A percentile compares a stretch with the other conserved stretches of the same genome.
Conservation (phyloP, 2,113 vertebrate genomes). For the Rutilus rutilus region DNA sequence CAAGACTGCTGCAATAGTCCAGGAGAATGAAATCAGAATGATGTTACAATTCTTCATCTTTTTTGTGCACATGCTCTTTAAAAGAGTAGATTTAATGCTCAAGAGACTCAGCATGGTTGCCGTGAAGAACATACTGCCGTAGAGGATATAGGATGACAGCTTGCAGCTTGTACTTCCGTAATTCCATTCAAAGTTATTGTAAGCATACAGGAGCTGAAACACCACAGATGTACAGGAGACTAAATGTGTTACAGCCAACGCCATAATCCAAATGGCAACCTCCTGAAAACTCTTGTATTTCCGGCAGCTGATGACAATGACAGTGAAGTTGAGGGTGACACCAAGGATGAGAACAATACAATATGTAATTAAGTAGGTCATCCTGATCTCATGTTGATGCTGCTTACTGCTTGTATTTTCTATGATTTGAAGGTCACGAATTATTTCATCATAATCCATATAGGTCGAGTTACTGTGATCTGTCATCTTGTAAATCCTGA, state of each 20-base stretch:
- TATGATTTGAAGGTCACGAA: too few species aligned
- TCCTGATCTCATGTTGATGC: neutral
- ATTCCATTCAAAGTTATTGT: constrained; percentile 40
- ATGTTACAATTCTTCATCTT: neutral
- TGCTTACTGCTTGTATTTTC: too few species aligned
- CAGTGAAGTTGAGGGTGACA: constrained; percentile 23
- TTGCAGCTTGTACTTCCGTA: constrained; percentile 43
- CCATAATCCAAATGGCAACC: constrained; percentile 25
- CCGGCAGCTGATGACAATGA: neutral
- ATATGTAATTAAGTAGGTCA: constrained; percentile 26
- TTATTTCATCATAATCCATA: neutral
- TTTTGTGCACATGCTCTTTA: neutral
- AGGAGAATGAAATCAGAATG: constrained; percentile 33
- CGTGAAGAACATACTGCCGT: constrained; percentile 41
- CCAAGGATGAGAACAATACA: constrained; percentile 19
- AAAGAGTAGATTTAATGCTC: constrained; percentile 27
- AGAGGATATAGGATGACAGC: constrained; percentile 44
- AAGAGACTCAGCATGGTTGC: constrained; percentile 48
- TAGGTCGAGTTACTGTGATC: neutral
- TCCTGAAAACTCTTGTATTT: neutral
- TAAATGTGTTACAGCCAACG: constrained; percentile 42
- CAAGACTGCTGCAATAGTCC: constrained; percentile 29
- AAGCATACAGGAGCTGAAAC: constrained; percentile 38
- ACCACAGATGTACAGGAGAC: constrained; percentile 23
- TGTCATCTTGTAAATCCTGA: constrained; percentile 1